Base-by-base conservation (phyloP, 2,113 vertebrate species). In the Aphyosemion australe region DNA sequence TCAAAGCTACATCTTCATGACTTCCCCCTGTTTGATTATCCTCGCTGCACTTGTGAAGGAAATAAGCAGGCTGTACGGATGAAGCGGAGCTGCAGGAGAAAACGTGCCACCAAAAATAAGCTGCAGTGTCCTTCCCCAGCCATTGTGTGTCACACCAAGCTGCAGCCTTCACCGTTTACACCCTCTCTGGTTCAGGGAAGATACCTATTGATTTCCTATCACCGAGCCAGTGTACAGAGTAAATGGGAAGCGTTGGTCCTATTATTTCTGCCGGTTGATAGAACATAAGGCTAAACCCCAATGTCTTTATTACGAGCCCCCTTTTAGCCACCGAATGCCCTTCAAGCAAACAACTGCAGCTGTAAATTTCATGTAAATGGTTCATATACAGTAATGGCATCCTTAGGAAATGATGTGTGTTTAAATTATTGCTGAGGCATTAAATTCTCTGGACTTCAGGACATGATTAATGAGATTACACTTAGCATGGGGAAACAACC, bases 161-260 rank as follows among this genome's bases (percentile, higher is more conserved):
- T 75, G 74, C 80, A 62, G 72, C 53, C 43, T 12, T 77, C 65
- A 63, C 73, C 72, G 84, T 87, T 85, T 79, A 83, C 78, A 72
- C 76, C 66, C 67, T 70, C 65, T 74, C 64, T 50, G 68, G 72
- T 78, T 76, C 84, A 77, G 73, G 82, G 76, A 82, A 82, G 80
- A 84, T 83, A 79, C 74, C 61, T 80, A 92, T 92, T 87, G 87
- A 91, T 92, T 90, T 90, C 45, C 78, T 68, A 76, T 90, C 84
- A 84, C 73, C 7, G 31, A 53, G 53, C 73, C 80, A 75, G 78
- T 82, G 77, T 82, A 67, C 74, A 78, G 80, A 74, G 79, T 88
- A 90, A 90, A 85, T 87, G 86, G 82, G 81, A 86, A 86, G 80
- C 72, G 72, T 75, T 83, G 61, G 69, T 45, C 75, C 83, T 76